These are phyloP conservation scores for Drosophila mojavensis DNA, from an alignment of 1,140 invertebrate genomes.

Conservation along the genomic window DNA sequence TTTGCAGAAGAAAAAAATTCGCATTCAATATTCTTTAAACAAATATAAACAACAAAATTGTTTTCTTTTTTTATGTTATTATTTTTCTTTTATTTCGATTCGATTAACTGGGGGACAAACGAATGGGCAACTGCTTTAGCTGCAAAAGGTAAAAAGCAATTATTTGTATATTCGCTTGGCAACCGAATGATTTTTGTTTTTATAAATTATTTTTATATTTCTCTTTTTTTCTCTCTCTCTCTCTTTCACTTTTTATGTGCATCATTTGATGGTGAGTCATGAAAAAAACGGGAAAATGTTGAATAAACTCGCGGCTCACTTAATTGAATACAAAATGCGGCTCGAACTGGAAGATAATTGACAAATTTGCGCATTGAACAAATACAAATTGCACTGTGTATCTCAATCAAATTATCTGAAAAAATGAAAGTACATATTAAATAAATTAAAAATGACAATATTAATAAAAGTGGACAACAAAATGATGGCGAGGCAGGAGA, in stretches of 20 bases:
- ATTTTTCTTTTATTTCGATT: conserved; percentile 13
- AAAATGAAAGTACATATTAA: not conserved
- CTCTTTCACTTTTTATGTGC: conserved; percentile 14
- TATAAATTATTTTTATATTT: conserved; percentile 10
- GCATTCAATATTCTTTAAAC: conserved; percentile 16
- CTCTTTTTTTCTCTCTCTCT: not conserved
- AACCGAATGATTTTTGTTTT: conserved; percentile 28
- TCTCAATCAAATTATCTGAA: not conserved
- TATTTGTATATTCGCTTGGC: conserved; percentile 34
- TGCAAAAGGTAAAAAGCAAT: conserved; percentile 22
- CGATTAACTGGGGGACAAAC: conserved; percentile 12
- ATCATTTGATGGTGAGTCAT: not conserved
- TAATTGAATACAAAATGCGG: conserved; percentile 51
- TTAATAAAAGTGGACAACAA: not conserved
- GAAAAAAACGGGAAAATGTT: conserved; percentile 9
- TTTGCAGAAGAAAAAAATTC: not conserved
- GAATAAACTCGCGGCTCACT: conserved; percentile 34
- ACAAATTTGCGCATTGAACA: conserved; percentile 42
- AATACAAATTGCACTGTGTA: conserved; percentile 14
- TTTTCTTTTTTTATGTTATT: conserved; percentile 2
- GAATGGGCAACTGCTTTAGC: conserved; percentile 25
- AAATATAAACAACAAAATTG: conserved; percentile 4
- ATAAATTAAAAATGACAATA: not conserved
- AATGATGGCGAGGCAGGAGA: not conserved
- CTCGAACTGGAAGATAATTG: conserved; percentile 38